Evolutionary conservation across 2,888 invertebrate species (phyloP), one percentile per base, ranked within the genome.

Genomic region (Cordilura impudica): DNA sequence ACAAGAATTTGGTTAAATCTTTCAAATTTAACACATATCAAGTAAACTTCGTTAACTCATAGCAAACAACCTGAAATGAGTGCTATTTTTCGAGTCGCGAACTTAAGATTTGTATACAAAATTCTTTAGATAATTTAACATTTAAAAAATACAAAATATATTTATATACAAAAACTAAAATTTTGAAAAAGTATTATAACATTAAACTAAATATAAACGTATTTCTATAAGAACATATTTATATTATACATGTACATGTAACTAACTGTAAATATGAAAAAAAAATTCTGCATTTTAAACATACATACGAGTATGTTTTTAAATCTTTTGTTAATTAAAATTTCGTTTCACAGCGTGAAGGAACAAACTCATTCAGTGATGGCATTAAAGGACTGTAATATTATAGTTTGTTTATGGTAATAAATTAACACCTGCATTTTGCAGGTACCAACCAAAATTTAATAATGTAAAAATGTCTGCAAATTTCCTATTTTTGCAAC

Each of bases 161-260:
- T 29, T 2, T 29, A 29, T 4, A 29, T 4, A 10, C 5, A 29
- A 8, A 8, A 29, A 29, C 1, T 29, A 29, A 4, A 29, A 29
- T 29, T 4, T 29, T 29, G 6, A 29, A 53, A n/a, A 58, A 58
- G 58, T 58, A 58, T 77, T 70, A 69, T 84, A 86, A 86, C 85
- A 85, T 69, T 81, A 85, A 86, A 85, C 85, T 85, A 84, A 86
- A 85, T 86, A 81, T 8, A n/a, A n/a, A n/a, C n/a, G n/a, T n/a
- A n/a, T n/a, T n/a, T n/a, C n/a, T n/a, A n/a, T n/a, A n/a, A n/a
- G n/a, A n/a, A n/a, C n/a, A n/a, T n/a, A n/a, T n/a, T 29, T 29
- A 1, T 29, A 8, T 4, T 29, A 29, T 29, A 29, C 29, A 29
- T 8, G 10, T 29, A 29, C 5, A 10, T 31, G 10, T 31, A 31